phyloP scores from a whole-genome alignment of 2,888 invertebrate species.

The Encarsia formosa region DNA sequence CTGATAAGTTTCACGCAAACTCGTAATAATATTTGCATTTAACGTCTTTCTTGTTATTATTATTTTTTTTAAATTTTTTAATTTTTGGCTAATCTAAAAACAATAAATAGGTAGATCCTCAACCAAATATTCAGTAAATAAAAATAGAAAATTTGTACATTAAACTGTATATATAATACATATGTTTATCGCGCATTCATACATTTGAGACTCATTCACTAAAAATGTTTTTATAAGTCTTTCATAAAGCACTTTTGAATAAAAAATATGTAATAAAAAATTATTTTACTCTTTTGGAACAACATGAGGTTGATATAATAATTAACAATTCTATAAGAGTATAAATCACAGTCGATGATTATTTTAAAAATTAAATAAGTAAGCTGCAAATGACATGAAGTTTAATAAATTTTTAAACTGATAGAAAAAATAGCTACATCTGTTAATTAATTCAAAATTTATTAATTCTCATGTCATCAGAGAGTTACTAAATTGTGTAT shows the following conservation, averaged over 20 bases:
- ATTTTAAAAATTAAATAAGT: conserved; percentile 17
- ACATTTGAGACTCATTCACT: conserved; percentile 19
- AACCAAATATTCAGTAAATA: conserved; percentile 15
- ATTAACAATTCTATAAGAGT: conserved; percentile 11
- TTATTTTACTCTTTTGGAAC: background rate
- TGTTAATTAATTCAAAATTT: too few relatives aligned
- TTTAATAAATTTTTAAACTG: too few relatives aligned
- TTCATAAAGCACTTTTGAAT: conserved; percentile 11
- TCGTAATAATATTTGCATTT: too few relatives aligned
- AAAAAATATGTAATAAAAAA: conserved; percentile 1
- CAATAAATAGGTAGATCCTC: conserved; percentile 10
- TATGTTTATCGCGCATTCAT: conserved; percentile 13
- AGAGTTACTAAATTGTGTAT: too few relatives aligned
- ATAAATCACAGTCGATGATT: conserved; percentile 19
- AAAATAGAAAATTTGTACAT: conserved; percentile 4
- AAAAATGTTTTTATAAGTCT: conserved; percentile 14
- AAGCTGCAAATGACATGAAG: too few relatives aligned
- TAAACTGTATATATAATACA: conserved; percentile 15
- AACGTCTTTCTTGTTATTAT: too few relatives aligned
- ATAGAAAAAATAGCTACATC: too few relatives aligned
- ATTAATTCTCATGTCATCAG: too few relatives aligned
- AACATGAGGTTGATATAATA: conserved; percentile 1
- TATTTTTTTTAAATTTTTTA: too few relatives aligned
- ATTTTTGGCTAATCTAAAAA: conserved; percentile 2
- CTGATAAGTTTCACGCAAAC: conserved; percentile 13